phyloP scores from a whole-genome alignment of 2,797 vertebrate species.

The Diglossa cyanea region DNA sequence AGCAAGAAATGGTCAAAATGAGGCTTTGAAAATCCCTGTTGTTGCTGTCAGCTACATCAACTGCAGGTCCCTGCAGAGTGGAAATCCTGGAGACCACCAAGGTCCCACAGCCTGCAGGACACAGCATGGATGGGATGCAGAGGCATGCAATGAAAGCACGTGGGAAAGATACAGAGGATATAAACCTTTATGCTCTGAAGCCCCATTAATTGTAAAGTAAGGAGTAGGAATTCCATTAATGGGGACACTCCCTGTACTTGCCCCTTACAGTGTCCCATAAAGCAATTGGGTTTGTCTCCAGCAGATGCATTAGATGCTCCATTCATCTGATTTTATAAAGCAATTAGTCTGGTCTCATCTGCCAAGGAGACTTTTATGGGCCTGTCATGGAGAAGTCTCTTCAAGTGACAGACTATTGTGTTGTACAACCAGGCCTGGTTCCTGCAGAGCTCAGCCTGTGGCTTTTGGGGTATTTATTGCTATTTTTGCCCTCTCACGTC shows the following conservation, averaged over 20 bases:
- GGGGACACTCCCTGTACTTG: not conserved
- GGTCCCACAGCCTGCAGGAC: not conserved
- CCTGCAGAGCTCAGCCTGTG: not conserved
- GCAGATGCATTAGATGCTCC: not conserved
- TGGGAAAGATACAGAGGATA: not conserved
- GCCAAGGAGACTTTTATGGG: not conserved
- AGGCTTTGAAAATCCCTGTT: not conserved
- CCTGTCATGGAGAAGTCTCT: not conserved
- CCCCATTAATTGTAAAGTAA: not conserved
- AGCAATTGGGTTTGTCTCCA: not conserved
- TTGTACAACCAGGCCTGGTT: not conserved
- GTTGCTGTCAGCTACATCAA: not conserved
- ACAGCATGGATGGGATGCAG: accelerated
- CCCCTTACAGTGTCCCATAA: not conserved
- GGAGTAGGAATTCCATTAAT: not conserved
- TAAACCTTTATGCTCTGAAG: not conserved
- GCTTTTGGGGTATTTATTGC: not conserved
- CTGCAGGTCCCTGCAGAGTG: not conserved
- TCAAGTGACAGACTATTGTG: not conserved
- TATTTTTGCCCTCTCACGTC: not conserved
- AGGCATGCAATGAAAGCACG: not conserved
- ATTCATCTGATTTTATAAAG: not conserved
- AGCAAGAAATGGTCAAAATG: not conserved
- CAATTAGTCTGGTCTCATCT: not conserved
- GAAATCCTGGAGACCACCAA: not conserved